These are phyloP conservation scores for Iguana delicatissima DNA, from an alignment of 2,797 vertebrate species.

Conservation along the genomic window DNA sequence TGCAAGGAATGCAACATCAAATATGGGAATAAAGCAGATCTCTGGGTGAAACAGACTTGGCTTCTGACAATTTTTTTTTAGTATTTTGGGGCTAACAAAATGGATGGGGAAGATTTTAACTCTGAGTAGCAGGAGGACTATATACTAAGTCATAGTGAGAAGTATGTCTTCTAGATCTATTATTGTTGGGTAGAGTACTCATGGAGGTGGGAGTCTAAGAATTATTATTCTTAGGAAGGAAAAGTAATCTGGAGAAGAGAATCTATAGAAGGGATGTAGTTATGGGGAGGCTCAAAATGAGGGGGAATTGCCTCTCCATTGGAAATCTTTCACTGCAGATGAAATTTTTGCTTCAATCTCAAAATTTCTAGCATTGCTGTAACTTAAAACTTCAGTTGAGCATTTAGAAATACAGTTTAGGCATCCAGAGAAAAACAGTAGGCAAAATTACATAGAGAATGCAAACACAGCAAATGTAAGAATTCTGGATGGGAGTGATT, in stretches of 20 bases:
- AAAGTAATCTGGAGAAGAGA: not conserved
- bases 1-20: constrained; percentile 3
- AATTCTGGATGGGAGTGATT: too few species aligned
- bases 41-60: not conserved
- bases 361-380: too few species aligned
- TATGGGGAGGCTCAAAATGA: not conserved
- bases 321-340: too few species aligned
- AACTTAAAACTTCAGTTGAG: too few species aligned
- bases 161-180: not conserved
- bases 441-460: too few species aligned
- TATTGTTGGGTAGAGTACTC: not conserved
- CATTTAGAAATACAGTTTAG: too few species aligned
- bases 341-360: too few species aligned
- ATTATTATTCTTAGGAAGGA: not conserved
- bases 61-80: not conserved
- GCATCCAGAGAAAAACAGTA: too few species aligned
- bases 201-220: not conserved
- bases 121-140: not conserved
- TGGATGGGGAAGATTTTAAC: not conserved
- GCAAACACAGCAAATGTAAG: too few species aligned
- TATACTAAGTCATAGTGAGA: not conserved
- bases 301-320: too few species aligned
- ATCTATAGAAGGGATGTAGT: accelerated
- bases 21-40: constrained; percentile 6
- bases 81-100: not conserved